Evolutionary conservation across 2,888 invertebrate genomes (phyloP).

Genomic region (Euplexia lucipara): DNA sequence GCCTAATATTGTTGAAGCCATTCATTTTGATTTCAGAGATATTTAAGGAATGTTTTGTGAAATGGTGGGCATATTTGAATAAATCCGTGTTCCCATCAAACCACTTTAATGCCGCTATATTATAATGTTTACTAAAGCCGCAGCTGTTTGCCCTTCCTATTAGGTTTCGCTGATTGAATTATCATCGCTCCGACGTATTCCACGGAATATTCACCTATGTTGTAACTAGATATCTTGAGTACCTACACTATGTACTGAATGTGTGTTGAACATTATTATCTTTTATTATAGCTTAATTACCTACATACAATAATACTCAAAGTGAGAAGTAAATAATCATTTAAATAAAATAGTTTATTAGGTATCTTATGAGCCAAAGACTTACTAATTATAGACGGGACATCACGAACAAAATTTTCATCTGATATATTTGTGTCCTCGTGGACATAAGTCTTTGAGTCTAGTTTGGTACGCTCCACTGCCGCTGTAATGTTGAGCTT

Average conservation of each 20-base stretch:
- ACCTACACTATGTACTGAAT: neutral
- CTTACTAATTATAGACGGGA: too few species aligned
- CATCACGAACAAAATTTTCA: too few species aligned
- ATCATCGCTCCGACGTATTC: constrained; percentile 35
- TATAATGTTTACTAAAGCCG: constrained; percentile 41
- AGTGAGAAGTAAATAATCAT: neutral
- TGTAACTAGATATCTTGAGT: constrained; percentile 21
- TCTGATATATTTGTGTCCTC: too few species aligned
- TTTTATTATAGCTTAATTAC: neutral
- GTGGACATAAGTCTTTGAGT: too few species aligned
- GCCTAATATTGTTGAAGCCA: neutral
- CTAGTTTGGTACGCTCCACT: too few species aligned
- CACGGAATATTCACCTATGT: constrained; percentile 30
- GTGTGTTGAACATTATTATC: neutral
- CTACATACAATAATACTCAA: neutral
- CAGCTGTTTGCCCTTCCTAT: constrained; percentile 51
- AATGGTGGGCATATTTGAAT: constrained; percentile 41
- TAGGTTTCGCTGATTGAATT: constrained; percentile 56
- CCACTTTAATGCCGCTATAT: constrained; percentile 52
- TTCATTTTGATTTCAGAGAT: constrained; percentile 11
- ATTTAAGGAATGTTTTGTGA: constrained; percentile 36
- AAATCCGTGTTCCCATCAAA: constrained; percentile 47
- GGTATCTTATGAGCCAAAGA: too few species aligned
- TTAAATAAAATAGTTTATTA: too few species aligned
- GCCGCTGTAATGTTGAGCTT: too few species aligned